phyloP scores from a whole-genome alignment of 2,888 invertebrate species.

The Priocnemis perturbator region DNA sequence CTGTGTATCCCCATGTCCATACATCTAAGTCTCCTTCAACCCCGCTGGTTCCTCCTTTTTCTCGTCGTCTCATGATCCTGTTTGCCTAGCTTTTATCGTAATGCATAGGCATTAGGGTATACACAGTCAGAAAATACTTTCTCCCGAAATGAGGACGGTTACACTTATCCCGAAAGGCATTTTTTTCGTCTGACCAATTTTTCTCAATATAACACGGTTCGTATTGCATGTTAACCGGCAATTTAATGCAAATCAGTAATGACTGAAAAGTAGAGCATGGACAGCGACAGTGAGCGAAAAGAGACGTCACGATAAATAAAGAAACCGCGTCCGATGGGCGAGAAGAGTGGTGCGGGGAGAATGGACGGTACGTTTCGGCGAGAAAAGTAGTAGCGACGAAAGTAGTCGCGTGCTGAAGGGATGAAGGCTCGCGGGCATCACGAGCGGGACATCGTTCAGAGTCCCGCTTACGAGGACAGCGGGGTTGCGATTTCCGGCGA shows the following conservation, averaged over 20 bases:
- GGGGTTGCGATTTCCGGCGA: slow-evolving; percentile 68
- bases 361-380: slow-evolving; percentile 9
- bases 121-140: slow-evolving; percentile 2
- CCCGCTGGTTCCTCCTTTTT: slow-evolving; percentile 15
- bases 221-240: too few species aligned
- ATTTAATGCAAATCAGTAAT: too few species aligned
- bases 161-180: neutral
- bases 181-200: too few species aligned
- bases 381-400: slow-evolving; percentile 14
- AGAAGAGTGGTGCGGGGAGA: slow-evolving; percentile 1
- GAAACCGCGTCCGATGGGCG: slow-evolving; percentile 7
- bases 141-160: neutral
- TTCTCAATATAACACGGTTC: too few species aligned
- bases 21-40: slow-evolving; percentile 15
- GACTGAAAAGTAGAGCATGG: too few species aligned
- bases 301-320: neutral
- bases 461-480: slow-evolving; percentile 64
- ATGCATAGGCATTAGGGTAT: slow-evolving; percentile 25
- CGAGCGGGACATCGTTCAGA: slow-evolving; percentile 40
- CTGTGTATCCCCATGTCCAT: neutral
- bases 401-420: slow-evolving; percentile 25
- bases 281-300: slow-evolving; percentile 4
- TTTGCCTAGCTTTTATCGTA: slow-evolving; percentile 54
- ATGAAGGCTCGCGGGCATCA: slow-evolving; percentile 43
- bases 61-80: slow-evolving; percentile 18